Evolutionary conservation across 2,888 invertebrate species (phyloP), one percentile per base, ranked within the genome.

Genomic region (Ditylenchus weischeri): DNA sequence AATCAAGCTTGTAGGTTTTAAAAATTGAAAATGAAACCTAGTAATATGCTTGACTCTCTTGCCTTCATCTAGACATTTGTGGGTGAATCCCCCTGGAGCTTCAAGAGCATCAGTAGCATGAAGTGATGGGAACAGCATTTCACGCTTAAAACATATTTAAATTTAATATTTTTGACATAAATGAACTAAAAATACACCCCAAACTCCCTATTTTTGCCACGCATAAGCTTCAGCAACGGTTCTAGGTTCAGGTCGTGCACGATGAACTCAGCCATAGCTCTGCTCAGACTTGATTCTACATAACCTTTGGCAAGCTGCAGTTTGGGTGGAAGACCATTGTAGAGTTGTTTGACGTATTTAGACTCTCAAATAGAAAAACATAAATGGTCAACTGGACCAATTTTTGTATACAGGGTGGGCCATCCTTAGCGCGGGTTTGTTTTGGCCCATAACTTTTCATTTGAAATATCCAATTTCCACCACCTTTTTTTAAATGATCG

Each of bases 291-390:
- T 13, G 47, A 35, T 66, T 70, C 68, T 8, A 57, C 62, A 57
- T 70, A 71, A 10, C 70, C 70, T 54, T 70, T 70, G 7, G 70
- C 48, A 13, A 69, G 58, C 54, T 36, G 47, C 48, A 66, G 43
- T 48, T 18, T 38, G 2, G 66, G 66, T 13, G 43, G 43, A 8
- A 43, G 15, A 43, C 43, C 43, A 15, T 43, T 43, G 43, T 43
- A 43, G 13, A 43, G 15, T 15, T 43, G 43, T 15, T 43, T 43
- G 43, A 15, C 8, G 43, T 43, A 43, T 43, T 43, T 43, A 2
- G 43, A 43, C 8, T 43, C 43, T 43, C 13, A 43, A 43, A 43
- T 43, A 29, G 29, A 4, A 5, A 29, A 29, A 29, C 5, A 29
- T 29, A 4, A 29, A 29, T 29, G 29, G 29, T 29, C 29, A 29